phyloP scores from a whole-genome alignment of 2,113 vertebrate species.

The Aspidoscelis tigris region DNA sequence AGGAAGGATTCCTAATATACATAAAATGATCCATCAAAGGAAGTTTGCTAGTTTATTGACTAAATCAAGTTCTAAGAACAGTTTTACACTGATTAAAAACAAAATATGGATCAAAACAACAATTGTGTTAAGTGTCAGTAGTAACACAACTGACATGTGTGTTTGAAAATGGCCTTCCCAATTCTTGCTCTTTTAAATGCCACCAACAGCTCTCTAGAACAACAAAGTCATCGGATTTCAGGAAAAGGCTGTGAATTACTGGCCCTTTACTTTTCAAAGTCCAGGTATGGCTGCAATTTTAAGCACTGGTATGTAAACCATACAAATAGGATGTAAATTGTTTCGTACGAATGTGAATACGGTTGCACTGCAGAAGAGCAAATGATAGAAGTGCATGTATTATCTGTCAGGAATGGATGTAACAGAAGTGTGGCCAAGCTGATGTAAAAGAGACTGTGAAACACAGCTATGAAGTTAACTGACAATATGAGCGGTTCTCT shows the following conservation, averaged over 20 bases:
- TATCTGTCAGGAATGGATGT: background rate
- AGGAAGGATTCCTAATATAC: background rate
- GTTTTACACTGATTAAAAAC: too few species aligned
- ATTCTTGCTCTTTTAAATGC: too few species aligned
- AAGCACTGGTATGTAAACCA: background rate
- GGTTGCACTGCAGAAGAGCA: background rate
- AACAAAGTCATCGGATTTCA: too few species aligned
- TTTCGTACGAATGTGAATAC: background rate
- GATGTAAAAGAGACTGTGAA: background rate
- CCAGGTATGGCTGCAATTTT: background rate
- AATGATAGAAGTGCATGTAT: background rate
- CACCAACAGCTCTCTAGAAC: background rate
- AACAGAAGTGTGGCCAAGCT: background rate
- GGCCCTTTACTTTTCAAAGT: too few species aligned
- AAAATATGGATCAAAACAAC: too few species aligned
- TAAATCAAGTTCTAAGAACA: too few species aligned
- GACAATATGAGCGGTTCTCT: background rate
- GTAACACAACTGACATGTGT: background rate
- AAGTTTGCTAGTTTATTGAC: background rate
- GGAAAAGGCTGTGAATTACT: too few species aligned
- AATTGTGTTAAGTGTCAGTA: background rate
- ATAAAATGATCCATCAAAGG: background rate
- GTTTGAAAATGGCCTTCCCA: too few species aligned
- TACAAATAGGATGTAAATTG: background rate
- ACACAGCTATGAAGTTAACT: background rate